Conservation (phyloP, 1,140 invertebrate genomes). For the Caerostris darwini region DNA sequence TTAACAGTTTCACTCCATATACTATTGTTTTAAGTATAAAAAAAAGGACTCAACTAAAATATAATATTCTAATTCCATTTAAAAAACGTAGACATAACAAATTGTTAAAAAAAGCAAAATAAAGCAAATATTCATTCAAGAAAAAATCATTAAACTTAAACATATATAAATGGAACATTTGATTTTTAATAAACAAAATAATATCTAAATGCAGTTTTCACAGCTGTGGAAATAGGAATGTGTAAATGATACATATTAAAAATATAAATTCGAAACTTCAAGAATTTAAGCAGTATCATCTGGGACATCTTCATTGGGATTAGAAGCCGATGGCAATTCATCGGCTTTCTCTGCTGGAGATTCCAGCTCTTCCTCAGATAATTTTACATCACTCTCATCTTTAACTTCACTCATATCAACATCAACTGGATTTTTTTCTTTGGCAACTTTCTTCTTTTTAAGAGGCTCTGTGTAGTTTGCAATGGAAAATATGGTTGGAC, state of each 20-base stretch:
- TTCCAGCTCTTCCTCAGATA: not conserved
- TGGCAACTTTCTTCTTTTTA: constrained; percentile 46
- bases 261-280: not conserved
- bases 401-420: constrained; percentile 37
- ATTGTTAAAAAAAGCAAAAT: not conserved
- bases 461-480: constrained; percentile 43
- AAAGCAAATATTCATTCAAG: not conserved
- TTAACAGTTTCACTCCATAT: no score
- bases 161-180: no score
- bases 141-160: no score
- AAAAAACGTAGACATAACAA: no score
- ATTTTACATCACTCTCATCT: not conserved
- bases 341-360: not conserved
- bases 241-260: not conserved
- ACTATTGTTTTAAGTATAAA: no score
- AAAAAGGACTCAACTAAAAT: no score
- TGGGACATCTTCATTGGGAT: not conserved
- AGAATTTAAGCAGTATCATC: not conserved
- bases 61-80: no score
- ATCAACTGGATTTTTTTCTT: constrained; percentile 28
- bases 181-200: no score
- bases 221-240: not conserved
- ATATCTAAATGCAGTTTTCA: not conserved
- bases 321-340: not conserved
- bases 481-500: constrained; percentile 69